Base-by-base conservation (phyloP, 2,888 invertebrate genomes). In the Drosophila dives region DNA sequence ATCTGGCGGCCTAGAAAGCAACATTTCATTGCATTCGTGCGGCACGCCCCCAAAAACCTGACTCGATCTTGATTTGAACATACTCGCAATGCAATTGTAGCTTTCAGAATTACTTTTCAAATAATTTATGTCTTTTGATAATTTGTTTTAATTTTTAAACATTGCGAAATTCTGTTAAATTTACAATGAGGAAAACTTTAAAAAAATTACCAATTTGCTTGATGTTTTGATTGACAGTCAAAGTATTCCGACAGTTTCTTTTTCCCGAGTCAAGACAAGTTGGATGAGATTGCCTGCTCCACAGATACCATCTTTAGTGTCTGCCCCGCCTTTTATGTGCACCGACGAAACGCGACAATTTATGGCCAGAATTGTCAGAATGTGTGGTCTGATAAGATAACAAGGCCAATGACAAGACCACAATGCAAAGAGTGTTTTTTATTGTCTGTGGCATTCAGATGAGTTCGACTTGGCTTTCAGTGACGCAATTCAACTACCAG, bases 231-330 rank as follows among this genome's bases (percentile, higher is more conserved):
- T 42, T 61, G 75, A 59, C 75, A 61, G 38, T 32, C n/a, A 3
- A 3, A 15, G 23, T 42, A 23, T 10, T 20, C 20, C 33, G 51
- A 45, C 23, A 36, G n/a, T 20, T 34, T 12, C n/a, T 23, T 34
- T 20, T 29, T 10, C n/a, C 12, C 20, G 29, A 67, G 64, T 55
- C 23, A 23, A 23, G 23, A 23, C 23, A 23, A 23, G 40, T 54
- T 51, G 29, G 3, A 32, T 38, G n/a, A 12, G 42, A 50, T 49
- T 29, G 17, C 15, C 51, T 8, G 29, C 62, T 53, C 49, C 17
- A 26, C 49, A 69, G 78, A 77, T 78, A 78, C 45, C 33, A 77
- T 77, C 77, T 78, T 45, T 17, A 29, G n/a, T 38, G 50, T 29
- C 5, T 29, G 32, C 10, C 29, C 33, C 48, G 67, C 66, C 72